A percentile compares a stretch with the other conserved stretches of the same genome.
Evolutionary conservation across 2,113 vertebrate species (phyloP).

Genomic region (Hemibagrus wyckioides): DNA sequence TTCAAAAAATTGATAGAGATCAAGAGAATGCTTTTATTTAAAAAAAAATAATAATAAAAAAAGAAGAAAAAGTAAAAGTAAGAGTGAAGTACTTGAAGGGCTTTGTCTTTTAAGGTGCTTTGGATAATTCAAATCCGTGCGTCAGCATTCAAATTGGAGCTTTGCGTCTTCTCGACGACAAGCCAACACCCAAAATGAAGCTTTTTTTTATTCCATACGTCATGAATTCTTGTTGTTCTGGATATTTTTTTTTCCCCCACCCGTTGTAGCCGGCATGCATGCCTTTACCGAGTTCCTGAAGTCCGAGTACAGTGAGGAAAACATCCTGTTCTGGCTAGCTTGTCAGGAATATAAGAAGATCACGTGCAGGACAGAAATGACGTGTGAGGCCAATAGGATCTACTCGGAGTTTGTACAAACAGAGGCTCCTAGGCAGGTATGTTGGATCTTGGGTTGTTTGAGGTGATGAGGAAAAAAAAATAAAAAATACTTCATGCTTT

Average conservation of each 20-base stretch:
- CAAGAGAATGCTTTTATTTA: not conserved
- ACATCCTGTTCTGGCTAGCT: conserved; percentile 92
- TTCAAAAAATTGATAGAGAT: not conserved
- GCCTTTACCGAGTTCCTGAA: conserved; percentile 90
- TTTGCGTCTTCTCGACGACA: conserved; percentile 6
- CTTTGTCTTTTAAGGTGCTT: not conserved
- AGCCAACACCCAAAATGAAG: conserved; percentile 13
- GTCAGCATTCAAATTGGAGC: conserved; percentile 37
- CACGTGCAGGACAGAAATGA: conserved; percentile 78
- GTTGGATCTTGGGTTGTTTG: not conserved
- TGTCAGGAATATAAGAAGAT: conserved; percentile 93
- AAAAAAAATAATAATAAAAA: not conserved
- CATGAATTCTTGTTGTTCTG: not conserved
- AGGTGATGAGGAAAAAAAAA: not conserved
- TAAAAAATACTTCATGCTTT: not conserved
- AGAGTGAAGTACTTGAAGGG: not conserved
- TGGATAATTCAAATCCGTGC: conserved; percentile 40
- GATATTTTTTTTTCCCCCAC: conserved; percentile 69
- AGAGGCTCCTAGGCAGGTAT: conserved; percentile 92
- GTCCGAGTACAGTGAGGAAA: conserved; percentile 95
- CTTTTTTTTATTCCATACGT: not conserved
- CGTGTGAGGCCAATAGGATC: conserved; percentile 85
- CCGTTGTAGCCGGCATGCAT: conserved; percentile 79
- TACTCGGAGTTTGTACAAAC: conserved; percentile 91
- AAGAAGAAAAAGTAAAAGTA: not conserved